Evolutionary conservation across 2,888 invertebrate species (phyloP).

Genomic region (Caenorhabditis virilis): DNA sequence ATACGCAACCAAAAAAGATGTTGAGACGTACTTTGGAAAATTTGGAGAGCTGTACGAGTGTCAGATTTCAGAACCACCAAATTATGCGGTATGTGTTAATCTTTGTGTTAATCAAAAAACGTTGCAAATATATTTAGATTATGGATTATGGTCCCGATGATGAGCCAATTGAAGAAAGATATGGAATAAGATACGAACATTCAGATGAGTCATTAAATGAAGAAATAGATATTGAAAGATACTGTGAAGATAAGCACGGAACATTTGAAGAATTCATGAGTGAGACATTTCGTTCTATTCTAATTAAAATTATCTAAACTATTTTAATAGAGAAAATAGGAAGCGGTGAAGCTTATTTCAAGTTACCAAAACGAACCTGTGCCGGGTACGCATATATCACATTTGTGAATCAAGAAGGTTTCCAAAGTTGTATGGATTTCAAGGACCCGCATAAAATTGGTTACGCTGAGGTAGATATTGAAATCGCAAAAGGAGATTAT

Average conservation of each 20-base stretch:
- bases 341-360: conserved; percentile 10
- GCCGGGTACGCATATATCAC: conserved; percentile 33
- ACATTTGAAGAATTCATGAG: conserved; percentile 29
- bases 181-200: conserved; percentile 11
- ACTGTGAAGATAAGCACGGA: conserved; percentile 9
- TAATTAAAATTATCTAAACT: not conserved
- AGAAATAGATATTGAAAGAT: conserved; percentile 15
- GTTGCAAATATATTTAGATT: conserved; percentile 11
- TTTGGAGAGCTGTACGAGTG: conserved; percentile 36
- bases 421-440: conserved; percentile 15
- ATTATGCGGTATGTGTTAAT: conserved; percentile 14
- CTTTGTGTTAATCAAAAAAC: not conserved
- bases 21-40: conserved; percentile 20
- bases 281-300: conserved; percentile 1
- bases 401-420: conserved; percentile 20
- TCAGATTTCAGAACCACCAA: conserved; percentile 12
- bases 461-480: conserved; percentile 11
- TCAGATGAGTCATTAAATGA: conserved; percentile 8
- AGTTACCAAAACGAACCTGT: not conserved
- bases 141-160: conserved; percentile 19
- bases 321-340: conserved; percentile 22
- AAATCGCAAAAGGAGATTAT: conserved; percentile 9
- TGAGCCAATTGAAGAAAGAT: conserved; percentile 14
- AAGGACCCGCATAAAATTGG: conserved; percentile 15
- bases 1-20: conserved; percentile 2